Conservation (phyloP, 2,797 vertebrate genomes). For the Parotocinclus haroldoi region DNA sequence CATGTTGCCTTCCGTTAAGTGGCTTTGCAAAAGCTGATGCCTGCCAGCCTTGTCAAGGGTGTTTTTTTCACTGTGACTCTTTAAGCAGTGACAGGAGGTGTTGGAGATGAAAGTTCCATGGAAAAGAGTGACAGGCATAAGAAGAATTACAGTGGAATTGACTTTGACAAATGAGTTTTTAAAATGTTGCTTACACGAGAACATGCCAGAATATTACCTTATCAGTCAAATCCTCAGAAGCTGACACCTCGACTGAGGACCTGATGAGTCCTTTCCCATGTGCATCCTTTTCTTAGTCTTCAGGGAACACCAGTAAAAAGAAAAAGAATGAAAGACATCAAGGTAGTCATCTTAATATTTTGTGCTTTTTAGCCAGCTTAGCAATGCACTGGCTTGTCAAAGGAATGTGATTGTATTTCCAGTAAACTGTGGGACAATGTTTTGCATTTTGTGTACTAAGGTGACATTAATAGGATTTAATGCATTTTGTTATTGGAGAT, state of each 20-base stretch:
- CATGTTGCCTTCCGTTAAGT: constrained; percentile 69
- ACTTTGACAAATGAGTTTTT: constrained; percentile 67
- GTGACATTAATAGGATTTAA: constrained; percentile 82
- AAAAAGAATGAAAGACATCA: constrained; percentile 38
- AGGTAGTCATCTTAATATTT: constrained; percentile 68
- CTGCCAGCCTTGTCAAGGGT: constrained; percentile 73
- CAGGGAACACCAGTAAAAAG: constrained; percentile 70
- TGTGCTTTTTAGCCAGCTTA: constrained; percentile 16
- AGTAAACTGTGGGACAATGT: constrained; percentile 71
- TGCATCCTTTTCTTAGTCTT: constrained; percentile 63
- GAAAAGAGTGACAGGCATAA: constrained; percentile 45
- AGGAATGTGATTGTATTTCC: constrained; percentile 67
- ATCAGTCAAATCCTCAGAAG: constrained; percentile 80
- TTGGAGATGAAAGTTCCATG: constrained; percentile 71
- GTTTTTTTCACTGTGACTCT: constrained; percentile 65
- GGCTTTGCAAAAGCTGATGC: constrained; percentile 77
- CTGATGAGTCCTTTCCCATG: constrained; percentile 59
- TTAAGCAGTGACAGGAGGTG: constrained; percentile 69
- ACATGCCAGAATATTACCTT: constrained; percentile 77
- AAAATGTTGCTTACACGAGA: constrained; percentile 79
- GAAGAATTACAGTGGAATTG: constrained; percentile 58
- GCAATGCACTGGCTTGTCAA: constrained; percentile 45
- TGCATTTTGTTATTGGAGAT: constrained; percentile 76
- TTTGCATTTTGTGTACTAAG: constrained; percentile 79
- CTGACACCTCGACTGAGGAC: constrained; percentile 72